phyloP scores from a whole-genome alignment of 2,888 invertebrate genomes.

The Salticus scenicus region DNA sequence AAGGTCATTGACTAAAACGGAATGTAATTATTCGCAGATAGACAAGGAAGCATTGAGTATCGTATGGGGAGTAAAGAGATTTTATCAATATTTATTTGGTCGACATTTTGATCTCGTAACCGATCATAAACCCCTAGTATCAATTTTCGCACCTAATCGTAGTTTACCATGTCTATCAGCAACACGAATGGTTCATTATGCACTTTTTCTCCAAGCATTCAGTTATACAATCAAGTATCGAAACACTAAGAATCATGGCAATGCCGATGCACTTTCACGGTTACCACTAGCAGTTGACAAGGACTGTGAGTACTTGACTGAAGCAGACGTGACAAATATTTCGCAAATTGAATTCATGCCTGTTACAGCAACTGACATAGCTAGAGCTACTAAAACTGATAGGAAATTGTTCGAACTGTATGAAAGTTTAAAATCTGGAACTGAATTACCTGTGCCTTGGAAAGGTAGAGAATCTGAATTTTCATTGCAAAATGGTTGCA shows the following conservation, averaged over 20 bases:
- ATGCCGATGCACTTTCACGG: constrained; percentile 42
- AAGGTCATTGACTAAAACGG: constrained; percentile 73
- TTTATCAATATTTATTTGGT: constrained; percentile 74
- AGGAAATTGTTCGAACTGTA: constrained; percentile 52
- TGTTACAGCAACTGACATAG: constrained; percentile 54
- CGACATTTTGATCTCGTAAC: constrained; percentile 74
- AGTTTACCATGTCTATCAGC: constrained; percentile 74
- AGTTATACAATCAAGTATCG: constrained; percentile 50
- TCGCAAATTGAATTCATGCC: constrained; percentile 43
- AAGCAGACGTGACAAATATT: constrained; percentile 49
- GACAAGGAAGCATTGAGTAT: constrained; percentile 75
- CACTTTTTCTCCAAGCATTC: constrained; percentile 67
- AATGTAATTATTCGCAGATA: constrained; percentile 75
- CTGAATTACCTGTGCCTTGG: constrained; percentile 49
- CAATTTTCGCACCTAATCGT: constrained; percentile 74
- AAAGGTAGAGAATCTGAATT: constrained; percentile 52
- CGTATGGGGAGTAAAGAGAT: constrained; percentile 74
- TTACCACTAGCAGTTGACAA: constrained; percentile 45
- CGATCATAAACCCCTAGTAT: constrained; percentile 74
- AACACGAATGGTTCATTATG: constrained; percentile 74
- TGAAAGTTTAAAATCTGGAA: constrained; percentile 46
- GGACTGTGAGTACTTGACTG: constrained; percentile 46
- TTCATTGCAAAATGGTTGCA: constrained; percentile 49
- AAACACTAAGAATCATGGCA: constrained; percentile 37
- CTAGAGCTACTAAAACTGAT: constrained; percentile 54